These are phyloP conservation scores for Agrochola lota DNA, from an alignment of 2,888 invertebrate genomes.

Conservation along the genomic window DNA sequence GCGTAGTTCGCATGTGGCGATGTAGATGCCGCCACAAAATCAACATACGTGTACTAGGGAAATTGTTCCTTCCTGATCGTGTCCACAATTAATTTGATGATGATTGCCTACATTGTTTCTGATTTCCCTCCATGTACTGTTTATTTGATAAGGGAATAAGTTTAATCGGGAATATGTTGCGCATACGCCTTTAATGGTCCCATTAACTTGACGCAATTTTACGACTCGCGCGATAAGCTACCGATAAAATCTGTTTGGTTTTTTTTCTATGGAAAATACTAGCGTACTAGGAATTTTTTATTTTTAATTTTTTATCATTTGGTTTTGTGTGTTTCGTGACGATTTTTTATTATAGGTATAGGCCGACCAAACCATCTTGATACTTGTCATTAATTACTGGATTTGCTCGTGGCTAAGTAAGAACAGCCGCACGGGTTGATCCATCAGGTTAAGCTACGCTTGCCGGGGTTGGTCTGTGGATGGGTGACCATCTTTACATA, in stretches of 20 bases:
- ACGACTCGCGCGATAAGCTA: constrained; percentile 30
- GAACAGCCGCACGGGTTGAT: too few relatives aligned
- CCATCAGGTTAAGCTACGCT: too few relatives aligned
- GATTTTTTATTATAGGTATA: background rate
- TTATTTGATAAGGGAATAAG: constrained; percentile 37
- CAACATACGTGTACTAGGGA: background rate
- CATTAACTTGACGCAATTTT: constrained; percentile 33
- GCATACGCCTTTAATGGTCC: constrained; percentile 24
- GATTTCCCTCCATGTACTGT: constrained; percentile 18
- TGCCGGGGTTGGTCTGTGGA: too few relatives aligned
- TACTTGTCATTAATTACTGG: background rate
- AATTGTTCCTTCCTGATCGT: background rate
- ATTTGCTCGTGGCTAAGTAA: too few relatives aligned
- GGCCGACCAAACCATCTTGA: background rate
- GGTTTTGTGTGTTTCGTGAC: background rate
- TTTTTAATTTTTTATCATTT: background rate
- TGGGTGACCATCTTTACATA: too few relatives aligned
- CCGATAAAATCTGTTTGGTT: constrained; percentile 24
- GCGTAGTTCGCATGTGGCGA: too few relatives aligned
- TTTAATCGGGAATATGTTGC: too few relatives aligned
- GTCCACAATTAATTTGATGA: constrained; percentile 9
- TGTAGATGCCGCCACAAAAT: too few relatives aligned
- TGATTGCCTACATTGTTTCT: constrained; percentile 16
- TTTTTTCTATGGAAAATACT: constrained; percentile 5
- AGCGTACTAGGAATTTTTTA: background rate